Evolutionary conservation across 1,140 invertebrate genomes (phyloP).

Genomic region (Zeugodacus cucurbitae): DNA sequence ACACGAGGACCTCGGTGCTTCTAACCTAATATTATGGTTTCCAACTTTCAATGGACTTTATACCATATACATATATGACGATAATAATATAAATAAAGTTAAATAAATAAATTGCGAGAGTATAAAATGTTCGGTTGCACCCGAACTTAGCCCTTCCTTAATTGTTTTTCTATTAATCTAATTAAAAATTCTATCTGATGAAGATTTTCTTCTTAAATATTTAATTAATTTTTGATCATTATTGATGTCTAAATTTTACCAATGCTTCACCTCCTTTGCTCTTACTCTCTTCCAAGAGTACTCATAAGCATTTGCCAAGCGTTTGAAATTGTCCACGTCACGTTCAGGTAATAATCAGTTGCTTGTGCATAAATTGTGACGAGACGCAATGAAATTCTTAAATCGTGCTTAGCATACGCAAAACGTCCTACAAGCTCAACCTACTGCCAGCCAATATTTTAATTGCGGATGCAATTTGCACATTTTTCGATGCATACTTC

Average conservation of each 20-base stretch:
- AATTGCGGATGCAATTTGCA: constrained; percentile 33
- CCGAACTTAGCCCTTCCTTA: too few species aligned
- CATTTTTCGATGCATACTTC: background rate
- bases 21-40: too few species aligned
- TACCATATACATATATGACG: too few species aligned
- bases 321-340: background rate
- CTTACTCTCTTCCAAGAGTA: background rate
- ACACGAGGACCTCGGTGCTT: too few species aligned
- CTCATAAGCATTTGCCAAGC: background rate
- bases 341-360: background rate
- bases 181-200: too few species aligned
- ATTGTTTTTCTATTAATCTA: too few species aligned
- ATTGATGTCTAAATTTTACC: background rate
- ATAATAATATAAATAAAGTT: too few species aligned
- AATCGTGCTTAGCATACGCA: background rate
- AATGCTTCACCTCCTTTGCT: background rate
- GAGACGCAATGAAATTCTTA: background rate
- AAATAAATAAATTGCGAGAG: too few species aligned
- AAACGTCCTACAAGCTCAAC: background rate
- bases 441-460: background rate
- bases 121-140: too few species aligned
- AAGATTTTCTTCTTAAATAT: background rate
- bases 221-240: background rate
- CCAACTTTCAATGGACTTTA: too few species aligned
- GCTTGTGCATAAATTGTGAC: background rate